Evolutionary conservation across 2,888 invertebrate species (phyloP).

Genomic region (Carcina quercana): DNA sequence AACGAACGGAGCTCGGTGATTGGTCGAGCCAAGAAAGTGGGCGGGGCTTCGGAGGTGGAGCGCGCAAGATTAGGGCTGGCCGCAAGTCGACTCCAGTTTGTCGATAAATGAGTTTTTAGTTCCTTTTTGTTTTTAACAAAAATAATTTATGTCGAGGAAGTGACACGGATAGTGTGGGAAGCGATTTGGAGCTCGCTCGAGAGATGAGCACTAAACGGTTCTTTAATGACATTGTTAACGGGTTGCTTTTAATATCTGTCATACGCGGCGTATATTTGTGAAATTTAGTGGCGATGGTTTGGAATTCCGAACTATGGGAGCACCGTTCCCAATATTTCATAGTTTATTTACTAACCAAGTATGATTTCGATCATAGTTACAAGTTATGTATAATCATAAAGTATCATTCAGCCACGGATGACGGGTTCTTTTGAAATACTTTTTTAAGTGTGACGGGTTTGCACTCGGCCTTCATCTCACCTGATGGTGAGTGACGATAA

Average conservation of each 20-base stretch:
- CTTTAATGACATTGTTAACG: slow-evolving; percentile 13
- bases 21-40: slow-evolving; percentile 40
- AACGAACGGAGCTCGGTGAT: slow-evolving; percentile 31
- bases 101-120: slow-evolving; percentile 58
- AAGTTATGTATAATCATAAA: no score
- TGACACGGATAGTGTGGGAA: slow-evolving; percentile 39
- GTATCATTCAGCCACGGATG: no score
- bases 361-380: no score
- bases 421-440: no score
- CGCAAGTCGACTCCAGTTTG: slow-evolving; percentile 36
- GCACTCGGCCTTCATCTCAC: no score
- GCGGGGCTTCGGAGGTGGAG: slow-evolving; percentile 49
- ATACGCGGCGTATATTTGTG: not conserved
- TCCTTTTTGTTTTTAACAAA: slow-evolving; percentile 35
- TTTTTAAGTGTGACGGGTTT: no score
- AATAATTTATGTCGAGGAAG: slow-evolving; percentile 52
- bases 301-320: no score
- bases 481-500: no score
- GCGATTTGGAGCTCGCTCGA: slow-evolving; percentile 33
- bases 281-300: slow-evolving; percentile 1
- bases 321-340: no score
- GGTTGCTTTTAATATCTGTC: not conserved
- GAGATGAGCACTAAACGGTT: slow-evolving; percentile 27
- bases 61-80: slow-evolving; percentile 44
- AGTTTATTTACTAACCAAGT: no score